These are phyloP conservation scores for Escarpia spicata DNA, from an alignment of 2,888 invertebrate genomes.

Conservation along the genomic window DNA sequence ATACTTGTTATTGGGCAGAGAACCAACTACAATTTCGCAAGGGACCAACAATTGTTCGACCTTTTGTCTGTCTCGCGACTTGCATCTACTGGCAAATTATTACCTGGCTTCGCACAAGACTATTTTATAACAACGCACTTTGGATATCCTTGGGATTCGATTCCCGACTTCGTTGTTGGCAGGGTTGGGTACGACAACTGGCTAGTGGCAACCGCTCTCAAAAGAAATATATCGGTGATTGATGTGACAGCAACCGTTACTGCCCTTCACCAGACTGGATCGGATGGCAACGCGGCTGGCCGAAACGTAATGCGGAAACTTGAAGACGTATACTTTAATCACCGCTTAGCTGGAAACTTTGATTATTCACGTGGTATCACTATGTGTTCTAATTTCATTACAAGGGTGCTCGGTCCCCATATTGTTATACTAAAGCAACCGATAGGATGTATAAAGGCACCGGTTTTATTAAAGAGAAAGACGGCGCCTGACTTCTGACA, in stretches of 20 bases:
- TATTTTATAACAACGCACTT: slow-evolving; percentile 29
- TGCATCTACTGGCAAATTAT: slow-evolving; percentile 22
- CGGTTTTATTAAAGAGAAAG: too few species aligned
- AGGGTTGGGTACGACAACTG: slow-evolving; percentile 36
- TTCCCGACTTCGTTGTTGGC: slow-evolving; percentile 34
- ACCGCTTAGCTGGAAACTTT: not conserved
- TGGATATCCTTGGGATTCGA: slow-evolving; percentile 33
- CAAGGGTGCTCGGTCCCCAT: not conserved
- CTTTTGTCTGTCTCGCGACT: not conserved
- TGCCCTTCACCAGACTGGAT: slow-evolving; percentile 34
- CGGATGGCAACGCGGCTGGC: slow-evolving; percentile 30
- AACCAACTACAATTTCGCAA: slow-evolving; percentile 24
- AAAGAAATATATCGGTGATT: slow-evolving; percentile 24
- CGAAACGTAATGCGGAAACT: not conserved
- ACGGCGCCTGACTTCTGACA: too few species aligned
- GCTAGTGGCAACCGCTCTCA: slow-evolving; percentile 33
- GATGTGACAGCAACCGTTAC: slow-evolving; percentile 28
- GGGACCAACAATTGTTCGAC: not conserved
- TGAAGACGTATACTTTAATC: not conserved
- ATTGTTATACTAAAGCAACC: too few species aligned
- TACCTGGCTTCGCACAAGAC: slow-evolving; percentile 29
- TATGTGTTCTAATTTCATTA: not conserved
- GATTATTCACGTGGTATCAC: not conserved
- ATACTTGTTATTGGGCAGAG: slow-evolving; percentile 30
- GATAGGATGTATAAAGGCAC: too few species aligned